A percentile compares a stretch with the other conserved stretches of the same genome.
Conservation (phyloP, 2,888 invertebrate species). For the Charanyca ferruginea region DNA sequence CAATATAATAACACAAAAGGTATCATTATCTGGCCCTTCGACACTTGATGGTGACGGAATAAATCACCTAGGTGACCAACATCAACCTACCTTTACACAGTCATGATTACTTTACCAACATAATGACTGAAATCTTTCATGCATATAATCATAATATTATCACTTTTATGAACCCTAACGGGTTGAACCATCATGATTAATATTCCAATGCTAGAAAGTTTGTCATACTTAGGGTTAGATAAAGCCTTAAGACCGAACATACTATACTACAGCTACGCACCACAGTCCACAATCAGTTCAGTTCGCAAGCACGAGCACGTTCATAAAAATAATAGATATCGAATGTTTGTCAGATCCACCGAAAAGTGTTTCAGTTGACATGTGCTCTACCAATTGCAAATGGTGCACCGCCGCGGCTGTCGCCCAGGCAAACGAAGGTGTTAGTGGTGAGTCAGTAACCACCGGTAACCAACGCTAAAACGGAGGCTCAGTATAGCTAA, state of each 20-base stretch:
- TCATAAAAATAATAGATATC: slow-evolving; percentile 30
- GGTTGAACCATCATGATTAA: slow-evolving; percentile 21
- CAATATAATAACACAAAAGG: slow-evolving; percentile 63
- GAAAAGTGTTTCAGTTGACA: slow-evolving; percentile 79
- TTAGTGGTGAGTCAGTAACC: slow-evolving; percentile 82
- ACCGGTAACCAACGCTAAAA: slow-evolving; percentile 52
- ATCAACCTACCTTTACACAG: slow-evolving; percentile 19
- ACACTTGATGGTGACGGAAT: slow-evolving; percentile 46
- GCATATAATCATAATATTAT: slow-evolving; percentile 1
- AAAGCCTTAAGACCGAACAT: slow-evolving; percentile 6
- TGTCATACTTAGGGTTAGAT: neutral
- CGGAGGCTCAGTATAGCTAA: slow-evolving; percentile 38
- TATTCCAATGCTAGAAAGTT: slow-evolving; percentile 33
- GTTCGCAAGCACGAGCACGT: slow-evolving; percentile 11
- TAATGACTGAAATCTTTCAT: slow-evolving; percentile 16
- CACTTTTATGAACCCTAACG: slow-evolving; percentile 1
- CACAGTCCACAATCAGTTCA: slow-evolving; percentile 7
- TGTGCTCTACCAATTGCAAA: slow-evolving; percentile 82
- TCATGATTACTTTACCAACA: slow-evolving; percentile 20
- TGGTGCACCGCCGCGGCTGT: slow-evolving; percentile 84
- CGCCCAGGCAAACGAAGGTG: slow-evolving; percentile 79
- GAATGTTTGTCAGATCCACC: slow-evolving; percentile 75
- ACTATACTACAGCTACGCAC: neutral
- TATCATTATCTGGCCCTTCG: slow-evolving; percentile 57
- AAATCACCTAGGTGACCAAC: slow-evolving; percentile 16